Evolutionary conservation across 2,797 vertebrate genomes (phyloP).

Genomic region (Morus bassanus): DNA sequence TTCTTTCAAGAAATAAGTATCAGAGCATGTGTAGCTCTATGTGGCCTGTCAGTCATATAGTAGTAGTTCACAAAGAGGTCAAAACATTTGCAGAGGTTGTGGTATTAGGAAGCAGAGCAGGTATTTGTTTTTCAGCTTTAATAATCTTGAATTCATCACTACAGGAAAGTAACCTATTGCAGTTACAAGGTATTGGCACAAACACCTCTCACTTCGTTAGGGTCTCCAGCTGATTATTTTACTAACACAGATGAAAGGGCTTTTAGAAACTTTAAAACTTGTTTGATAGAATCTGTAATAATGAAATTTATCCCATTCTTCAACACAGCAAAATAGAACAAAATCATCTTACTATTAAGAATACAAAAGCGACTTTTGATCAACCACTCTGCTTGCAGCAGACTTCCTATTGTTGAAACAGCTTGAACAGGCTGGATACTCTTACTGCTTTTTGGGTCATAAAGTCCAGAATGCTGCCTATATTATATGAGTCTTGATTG

Average conservation of each 20-base stretch:
- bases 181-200: not conserved
- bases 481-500: not conserved
- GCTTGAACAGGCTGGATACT: not conserved
- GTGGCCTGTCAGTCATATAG: not conserved
- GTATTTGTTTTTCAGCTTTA: not conserved
- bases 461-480: not conserved
- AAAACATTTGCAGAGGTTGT: not conserved
- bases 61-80: not conserved
- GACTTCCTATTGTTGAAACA: not conserved
- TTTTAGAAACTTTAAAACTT: not conserved
- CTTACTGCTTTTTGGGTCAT: not conserved
- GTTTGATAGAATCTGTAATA: not conserved
- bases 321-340: not conserved
- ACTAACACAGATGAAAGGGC: not conserved
- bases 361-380: not conserved
- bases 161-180: not conserved
- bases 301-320: not conserved
- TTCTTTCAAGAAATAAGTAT: not conserved
- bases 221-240: not conserved
- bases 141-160: not conserved
- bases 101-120: not conserved
- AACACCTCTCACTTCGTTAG: not conserved
- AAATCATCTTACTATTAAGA: not conserved
- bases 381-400: not conserved
- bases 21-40: not conserved